These are phyloP conservation scores for Heliconius melpomene DNA, from an alignment of 1,140 invertebrate species.

Conservation along the genomic window DNA sequence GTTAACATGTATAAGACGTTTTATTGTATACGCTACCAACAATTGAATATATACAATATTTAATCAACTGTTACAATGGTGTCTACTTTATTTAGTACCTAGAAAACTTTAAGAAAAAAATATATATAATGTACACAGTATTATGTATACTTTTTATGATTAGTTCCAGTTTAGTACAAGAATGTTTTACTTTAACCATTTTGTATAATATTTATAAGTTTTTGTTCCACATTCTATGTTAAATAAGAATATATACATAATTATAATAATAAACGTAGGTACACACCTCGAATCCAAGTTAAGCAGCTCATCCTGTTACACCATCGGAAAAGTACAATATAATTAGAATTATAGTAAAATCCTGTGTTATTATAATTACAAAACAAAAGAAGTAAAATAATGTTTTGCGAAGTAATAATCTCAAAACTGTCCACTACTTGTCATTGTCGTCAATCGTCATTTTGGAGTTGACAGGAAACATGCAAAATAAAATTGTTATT, in stretches of 20 bases:
- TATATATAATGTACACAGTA: not conserved
- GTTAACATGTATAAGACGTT: not conserved
- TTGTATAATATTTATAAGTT: not conserved
- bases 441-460: conserved; percentile 25
- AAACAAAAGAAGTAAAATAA: conserved; percentile 20
- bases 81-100: not conserved
- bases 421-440: conserved; percentile 20
- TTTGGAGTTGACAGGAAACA: conserved; percentile 30
- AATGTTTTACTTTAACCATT: not conserved
- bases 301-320: conserved; percentile 61
- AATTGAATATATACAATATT: not conserved
- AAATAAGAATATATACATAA: not conserved
- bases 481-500: conserved; percentile 28
- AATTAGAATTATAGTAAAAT: not conserved
- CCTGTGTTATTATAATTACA: not conserved
- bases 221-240: not conserved
- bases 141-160: not conserved
- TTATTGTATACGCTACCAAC: not conserved
- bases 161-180: not conserved
- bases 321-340: conserved; percentile 26
- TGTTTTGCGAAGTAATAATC: conserved; percentile 29
- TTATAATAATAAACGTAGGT: not conserved
- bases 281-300: conserved; percentile 70
- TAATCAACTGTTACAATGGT: not conserved
- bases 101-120: not conserved